Conservation (phyloP, 1,140 invertebrate genomes). For the Drosophila repletoides region DNA sequence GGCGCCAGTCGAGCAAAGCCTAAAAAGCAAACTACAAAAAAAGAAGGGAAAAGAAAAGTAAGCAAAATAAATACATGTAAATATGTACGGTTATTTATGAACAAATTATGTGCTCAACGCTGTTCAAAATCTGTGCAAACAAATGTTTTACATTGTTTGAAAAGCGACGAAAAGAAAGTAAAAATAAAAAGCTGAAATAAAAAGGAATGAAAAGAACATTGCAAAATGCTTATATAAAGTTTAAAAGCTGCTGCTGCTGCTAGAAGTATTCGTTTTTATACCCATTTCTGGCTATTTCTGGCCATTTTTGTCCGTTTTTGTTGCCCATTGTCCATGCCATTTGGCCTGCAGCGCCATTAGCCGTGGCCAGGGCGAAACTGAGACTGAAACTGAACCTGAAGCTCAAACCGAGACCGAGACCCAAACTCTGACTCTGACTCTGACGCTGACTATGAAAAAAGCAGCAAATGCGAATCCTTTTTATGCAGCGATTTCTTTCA, state of each 20-base stretch:
- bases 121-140: slow-evolving; percentile 58
- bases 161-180: slow-evolving; percentile 35
- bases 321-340: slow-evolving; percentile 38
- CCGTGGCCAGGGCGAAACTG: slow-evolving; percentile 43
- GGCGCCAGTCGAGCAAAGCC: slow-evolving; percentile 24
- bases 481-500: slow-evolving; percentile 58
- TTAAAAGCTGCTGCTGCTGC: slow-evolving; percentile 9
- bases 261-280: no score
- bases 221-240: slow-evolving; percentile 13
- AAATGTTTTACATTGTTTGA: slow-evolving; percentile 76
- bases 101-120: slow-evolving; percentile 60
- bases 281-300: slow-evolving; percentile 1
- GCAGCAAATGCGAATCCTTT: slow-evolving; percentile 71
- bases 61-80: slow-evolving; percentile 7
- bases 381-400: slow-evolving; percentile 29
- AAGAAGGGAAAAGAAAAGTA: neutral
- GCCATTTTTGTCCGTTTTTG: no score
- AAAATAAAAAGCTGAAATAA: slow-evolving; percentile 18
- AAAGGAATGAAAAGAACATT: slow-evolving; percentile 23
- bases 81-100: slow-evolving; percentile 33
- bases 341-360: slow-evolving; percentile 70
- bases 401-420: slow-evolving; percentile 6
- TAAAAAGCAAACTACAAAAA: slow-evolving; percentile 7
- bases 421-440: no score
- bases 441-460: no score